A percentile compares a stretch with the other conserved stretches of the same genome.
Evolutionary conservation across 2,113 vertebrate species (phyloP).

Genomic region (Dendrocopos noguchii): DNA sequence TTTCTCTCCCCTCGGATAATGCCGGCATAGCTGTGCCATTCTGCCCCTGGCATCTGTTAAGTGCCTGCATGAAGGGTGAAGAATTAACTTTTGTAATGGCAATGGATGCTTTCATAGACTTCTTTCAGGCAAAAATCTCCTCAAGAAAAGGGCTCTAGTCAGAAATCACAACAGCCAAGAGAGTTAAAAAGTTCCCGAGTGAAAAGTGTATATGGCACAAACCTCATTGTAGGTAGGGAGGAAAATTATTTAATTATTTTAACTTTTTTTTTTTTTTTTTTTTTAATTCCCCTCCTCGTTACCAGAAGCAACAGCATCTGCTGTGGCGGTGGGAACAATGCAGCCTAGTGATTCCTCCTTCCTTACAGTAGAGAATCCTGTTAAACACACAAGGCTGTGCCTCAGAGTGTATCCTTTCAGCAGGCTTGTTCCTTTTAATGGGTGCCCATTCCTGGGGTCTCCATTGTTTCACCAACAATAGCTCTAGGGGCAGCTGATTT

Average conservation of each 20-base stretch:
- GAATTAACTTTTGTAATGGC: conserved; percentile 72
- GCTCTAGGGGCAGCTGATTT: conserved; percentile 76
- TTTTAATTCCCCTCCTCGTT: neutral
- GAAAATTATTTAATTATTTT: neutral
- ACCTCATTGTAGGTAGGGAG: conserved; percentile 20
- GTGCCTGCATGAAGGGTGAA: conserved; percentile 70
- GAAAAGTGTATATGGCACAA: neutral
- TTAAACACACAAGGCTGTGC: conserved; percentile 73
- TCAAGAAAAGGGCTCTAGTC: conserved; percentile 19
- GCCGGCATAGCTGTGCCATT: conserved; percentile 68
- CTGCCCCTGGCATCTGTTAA: conserved; percentile 77
- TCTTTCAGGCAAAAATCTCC: conserved; percentile 67
- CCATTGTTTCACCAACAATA: conserved; percentile 78
- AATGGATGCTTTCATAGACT: conserved; percentile 67
- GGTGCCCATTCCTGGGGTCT: conserved; percentile 72
- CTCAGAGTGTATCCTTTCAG: conserved; percentile 68
- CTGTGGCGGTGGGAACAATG: conserved; percentile 70
- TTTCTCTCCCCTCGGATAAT: conserved; percentile 54
- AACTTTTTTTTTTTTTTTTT: too few species aligned
- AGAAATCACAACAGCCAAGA: conserved; percentile 18
- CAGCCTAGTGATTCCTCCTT: conserved; percentile 65
- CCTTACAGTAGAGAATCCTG: conserved; percentile 71
- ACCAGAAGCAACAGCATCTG: conserved; percentile 72
- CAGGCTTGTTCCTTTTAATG: conserved; percentile 74
- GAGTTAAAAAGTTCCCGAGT: conserved; percentile 22